phyloP scores from a whole-genome alignment of 1,140 invertebrate genomes.

The Protaetia brevitarsis region DNA sequence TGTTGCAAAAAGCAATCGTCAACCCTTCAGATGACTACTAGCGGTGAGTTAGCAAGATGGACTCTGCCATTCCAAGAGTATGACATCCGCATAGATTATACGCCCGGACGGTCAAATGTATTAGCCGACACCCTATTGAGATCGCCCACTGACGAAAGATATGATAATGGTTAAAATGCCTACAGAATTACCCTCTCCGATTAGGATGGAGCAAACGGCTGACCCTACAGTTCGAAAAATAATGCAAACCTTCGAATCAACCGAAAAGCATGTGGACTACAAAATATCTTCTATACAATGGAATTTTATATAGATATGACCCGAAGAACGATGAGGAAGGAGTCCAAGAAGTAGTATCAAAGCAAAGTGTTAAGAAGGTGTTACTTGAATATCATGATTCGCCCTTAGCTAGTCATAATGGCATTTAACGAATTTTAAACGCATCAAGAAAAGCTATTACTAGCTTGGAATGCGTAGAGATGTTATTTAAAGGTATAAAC shows the following conservation, averaged over 20 bases:
- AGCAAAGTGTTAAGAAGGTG: slow-evolving; percentile 20
- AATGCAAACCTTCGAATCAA: slow-evolving; percentile 30
- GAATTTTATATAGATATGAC: slow-evolving; percentile 34
- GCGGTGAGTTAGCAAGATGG: slow-evolving; percentile 36
- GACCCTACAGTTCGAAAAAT: slow-evolving; percentile 37
- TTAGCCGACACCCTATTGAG: slow-evolving; percentile 28
- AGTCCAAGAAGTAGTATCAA: slow-evolving; percentile 32
- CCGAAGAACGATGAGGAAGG: slow-evolving; percentile 30
- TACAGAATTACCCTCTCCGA: slow-evolving; percentile 19
- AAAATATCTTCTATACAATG: slow-evolving; percentile 34
- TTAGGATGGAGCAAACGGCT: slow-evolving; percentile 36
- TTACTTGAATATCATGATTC: slow-evolving; percentile 35
- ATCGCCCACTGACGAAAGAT: no score
- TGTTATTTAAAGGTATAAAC: no score
- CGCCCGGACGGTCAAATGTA: slow-evolving; percentile 28
- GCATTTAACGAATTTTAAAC: slow-evolving; percentile 33
- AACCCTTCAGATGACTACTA: slow-evolving; percentile 31
- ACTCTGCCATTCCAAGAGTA: slow-evolving; percentile 30
- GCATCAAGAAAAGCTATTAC: slow-evolving; percentile 35
- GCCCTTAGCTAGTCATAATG: slow-evolving; percentile 39
- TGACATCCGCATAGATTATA: slow-evolving; percentile 28
- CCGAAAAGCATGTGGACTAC: no score
- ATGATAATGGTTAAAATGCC: slow-evolving; percentile 36
- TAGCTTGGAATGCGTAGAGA: slow-evolving; percentile 31
- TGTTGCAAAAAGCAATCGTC: slow-evolving; percentile 27